Base-by-base conservation (phyloP, 2,888 invertebrate species). In the Phaedon cochleariae region DNA sequence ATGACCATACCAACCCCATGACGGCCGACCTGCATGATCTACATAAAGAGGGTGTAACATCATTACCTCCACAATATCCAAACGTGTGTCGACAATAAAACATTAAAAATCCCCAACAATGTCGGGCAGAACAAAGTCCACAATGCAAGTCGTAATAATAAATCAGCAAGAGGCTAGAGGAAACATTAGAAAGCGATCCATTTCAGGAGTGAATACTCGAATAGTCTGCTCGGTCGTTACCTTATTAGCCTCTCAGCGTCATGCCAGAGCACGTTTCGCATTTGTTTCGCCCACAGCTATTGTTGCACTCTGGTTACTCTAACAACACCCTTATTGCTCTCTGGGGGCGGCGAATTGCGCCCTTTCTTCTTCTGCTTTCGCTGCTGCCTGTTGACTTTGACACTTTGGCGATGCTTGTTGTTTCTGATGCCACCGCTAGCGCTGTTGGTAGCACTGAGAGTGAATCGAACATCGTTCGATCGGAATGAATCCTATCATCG, bases 61-160 rank as follows among this genome's bases (percentile, higher is more conserved):
- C 68, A 48, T 61, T 69, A 70, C 64, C 54, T 54, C 61, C 41
- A 64, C 62, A 69, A 68, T 54, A 54, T 15, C 46, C 60, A 74
- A 77, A 81, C 80, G 80, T 81, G 80, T 78, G 79, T 73, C 79
- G 73, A 81, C 80, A 81, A 81, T 81, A 78, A 77, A 77, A 75
- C 62, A 65, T 66, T 70, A 71, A 74, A 73, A 68, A 65, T 61
- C 62, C 64, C 67, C 60, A 59, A 64, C 60, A 67, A 67, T 66
- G 61, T 62, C 65, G 64, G 51, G 41, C 54, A 64, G 60, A 72
- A 72, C 73, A 70, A 76, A 70, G 69, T 73, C 67, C 67, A 78
- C 78, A 77, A 77, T 77, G 74, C 70, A 73, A 75, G 72, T 74
- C 72, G 74, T 60, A 66, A 72, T 75, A 78, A 81, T 81, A 81